A percentile compares a stretch with the other conserved stretches of the same genome.
These are phyloP conservation scores for Enteromius thamalakanensis DNA, from an alignment of 2,797 vertebrate species.

Conservation along the genomic window DNA sequence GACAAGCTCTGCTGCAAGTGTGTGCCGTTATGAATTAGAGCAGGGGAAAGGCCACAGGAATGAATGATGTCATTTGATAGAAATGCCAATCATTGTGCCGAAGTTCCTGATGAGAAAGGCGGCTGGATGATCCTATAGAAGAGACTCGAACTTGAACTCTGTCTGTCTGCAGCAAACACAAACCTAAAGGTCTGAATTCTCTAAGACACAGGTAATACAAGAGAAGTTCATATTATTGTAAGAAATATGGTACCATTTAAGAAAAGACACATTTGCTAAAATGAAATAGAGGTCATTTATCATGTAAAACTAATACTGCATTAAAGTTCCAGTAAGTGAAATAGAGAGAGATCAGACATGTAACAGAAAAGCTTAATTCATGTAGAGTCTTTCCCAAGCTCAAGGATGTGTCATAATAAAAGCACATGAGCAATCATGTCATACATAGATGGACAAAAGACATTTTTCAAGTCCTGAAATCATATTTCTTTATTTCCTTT, in stretches of 20 bases:
- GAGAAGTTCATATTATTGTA: background rate
- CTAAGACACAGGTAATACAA: background rate
- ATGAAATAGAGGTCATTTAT: background rate
- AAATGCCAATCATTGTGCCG: slow-evolving; percentile 22
- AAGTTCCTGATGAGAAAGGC: background rate
- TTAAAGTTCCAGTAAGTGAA: background rate
- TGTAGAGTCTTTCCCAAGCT: no score
- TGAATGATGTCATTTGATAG: slow-evolving; percentile 21
- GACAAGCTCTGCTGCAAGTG: slow-evolving; percentile 7
- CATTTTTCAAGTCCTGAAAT: no score
- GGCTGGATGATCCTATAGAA: background rate
- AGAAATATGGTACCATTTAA: background rate
- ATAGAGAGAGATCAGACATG: background rate
- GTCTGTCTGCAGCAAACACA: slow-evolving; percentile 3
- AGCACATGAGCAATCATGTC: no score
- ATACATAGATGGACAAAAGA: no score
- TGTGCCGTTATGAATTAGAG: slow-evolving; percentile 13
- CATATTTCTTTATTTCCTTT: no score
- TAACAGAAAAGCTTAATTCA: background rate
- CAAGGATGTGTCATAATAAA: no score
- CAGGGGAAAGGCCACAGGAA: slow-evolving; percentile 18
- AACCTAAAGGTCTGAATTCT: background rate
- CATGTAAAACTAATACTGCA: background rate
- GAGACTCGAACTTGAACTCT: background rate
- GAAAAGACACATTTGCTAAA: background rate